Base-by-base conservation (phyloP, 2,113 vertebrate genomes). In the Embiotoca jacksoni region DNA sequence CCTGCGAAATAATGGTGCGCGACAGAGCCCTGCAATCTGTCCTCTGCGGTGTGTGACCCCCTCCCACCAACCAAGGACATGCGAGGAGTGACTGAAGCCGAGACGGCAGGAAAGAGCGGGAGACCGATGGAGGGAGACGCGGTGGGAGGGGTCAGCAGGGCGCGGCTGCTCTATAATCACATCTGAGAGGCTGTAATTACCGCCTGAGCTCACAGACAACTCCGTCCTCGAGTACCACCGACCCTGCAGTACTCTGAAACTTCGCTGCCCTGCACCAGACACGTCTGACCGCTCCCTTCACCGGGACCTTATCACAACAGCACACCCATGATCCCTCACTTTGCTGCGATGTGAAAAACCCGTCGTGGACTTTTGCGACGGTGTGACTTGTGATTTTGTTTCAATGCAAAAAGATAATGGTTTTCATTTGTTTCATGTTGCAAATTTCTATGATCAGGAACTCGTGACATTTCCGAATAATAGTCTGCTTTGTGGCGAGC, bases 101-200 rank as follows among this genome's bases (percentile, higher is more conserved):
- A 89, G 74, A 63, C 69, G 68, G 74, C 57, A 82, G 62, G 56
- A 87, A 85, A 80, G 64, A 74, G 72, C 59, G 54, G 81, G 78
- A 82, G 83, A 75, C 72, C 7, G 66, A 81, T 75, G 78, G 74
- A 86, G 72, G 69, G 79, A 87, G 78, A 88, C 72, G 67, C 31
- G 2, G 75, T 87, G 87, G 89, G 91, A 88, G 85, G 84, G 88
- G 91, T 91, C 87, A 83, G 55, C 82, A 90, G 93, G 94, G 94
- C 62, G 92, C 82, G 92, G 93, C 86, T 86, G 89, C 92, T 90
- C 88, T 93, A 88, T 94, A 95, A 94, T 94, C 93, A 93, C 90
- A 92, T 93, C 86, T 57, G 82, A 92, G 92, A 93, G 91, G 89
- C 90, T 93, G 89, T 93, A 94, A 95, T 95, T 95, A 94, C 92